A percentile compares a stretch with the other conserved stretches of the same genome.
Conservation (phyloP, 2,888 invertebrate species). For the Abrostola tripartita region DNA sequence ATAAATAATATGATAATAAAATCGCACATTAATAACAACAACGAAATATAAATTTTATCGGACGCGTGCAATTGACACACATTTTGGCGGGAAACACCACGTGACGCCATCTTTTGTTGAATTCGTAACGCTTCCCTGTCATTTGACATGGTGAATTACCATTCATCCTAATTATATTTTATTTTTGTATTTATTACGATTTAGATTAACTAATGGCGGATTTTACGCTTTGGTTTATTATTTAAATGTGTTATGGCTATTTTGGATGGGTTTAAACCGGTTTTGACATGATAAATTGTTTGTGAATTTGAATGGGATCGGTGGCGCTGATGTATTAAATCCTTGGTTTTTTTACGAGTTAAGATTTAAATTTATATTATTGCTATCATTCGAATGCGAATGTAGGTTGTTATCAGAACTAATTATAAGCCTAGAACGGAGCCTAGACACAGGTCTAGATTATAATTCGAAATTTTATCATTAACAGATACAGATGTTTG, state of each 20-base stretch:
- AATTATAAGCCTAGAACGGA: too few species aligned
- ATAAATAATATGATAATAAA: slow-evolving; percentile 15
- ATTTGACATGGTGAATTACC: slow-evolving; percentile 72
- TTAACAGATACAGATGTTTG: too few species aligned
- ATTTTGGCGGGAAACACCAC: slow-evolving; percentile 77
- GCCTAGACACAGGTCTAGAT: too few species aligned
- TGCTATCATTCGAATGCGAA: too few species aligned
- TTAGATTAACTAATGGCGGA: slow-evolving; percentile 55
- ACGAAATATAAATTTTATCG: slow-evolving; percentile 61
- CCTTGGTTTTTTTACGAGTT: too few species aligned
- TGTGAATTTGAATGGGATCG: slow-evolving; percentile 4
- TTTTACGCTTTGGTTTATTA: slow-evolving; percentile 66
- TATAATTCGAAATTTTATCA: too few species aligned
- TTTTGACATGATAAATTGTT: slow-evolving; percentile 35
- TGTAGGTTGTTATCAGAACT: too few species aligned
- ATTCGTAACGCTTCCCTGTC: slow-evolving; percentile 66
- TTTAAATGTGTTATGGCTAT: slow-evolving; percentile 67
- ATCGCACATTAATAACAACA: slow-evolving; percentile 35
- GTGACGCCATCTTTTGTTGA: slow-evolving; percentile 78
- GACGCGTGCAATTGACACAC: slow-evolving; percentile 75
- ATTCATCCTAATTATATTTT: slow-evolving; percentile 69
- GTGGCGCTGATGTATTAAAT: too few species aligned
- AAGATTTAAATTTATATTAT: too few species aligned
- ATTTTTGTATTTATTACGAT: slow-evolving; percentile 71
- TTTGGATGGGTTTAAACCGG: slow-evolving; percentile 46